A percentile compares a stretch with the other conserved stretches of the same genome.
phyloP scores from a whole-genome alignment of 2,113 vertebrate species.

The Trochalopteron elliotii region DNA sequence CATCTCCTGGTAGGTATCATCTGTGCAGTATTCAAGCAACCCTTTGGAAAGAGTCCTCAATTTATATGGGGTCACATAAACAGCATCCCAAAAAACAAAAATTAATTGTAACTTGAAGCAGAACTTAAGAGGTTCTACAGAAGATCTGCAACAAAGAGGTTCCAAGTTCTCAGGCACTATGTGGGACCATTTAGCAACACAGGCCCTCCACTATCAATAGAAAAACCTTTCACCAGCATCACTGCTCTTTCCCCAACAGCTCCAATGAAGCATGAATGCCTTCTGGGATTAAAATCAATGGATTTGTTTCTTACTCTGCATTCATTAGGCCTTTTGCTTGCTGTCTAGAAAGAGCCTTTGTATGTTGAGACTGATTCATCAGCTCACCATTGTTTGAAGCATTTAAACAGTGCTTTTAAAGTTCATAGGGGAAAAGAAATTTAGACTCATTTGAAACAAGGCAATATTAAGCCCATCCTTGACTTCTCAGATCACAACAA shows the following conservation, averaged over 20 bases:
- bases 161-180: not conserved
- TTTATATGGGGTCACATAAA: not conserved
- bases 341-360: slow-evolving; percentile 34
- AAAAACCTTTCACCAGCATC: not conserved
- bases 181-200: not conserved
- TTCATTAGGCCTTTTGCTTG: not conserved
- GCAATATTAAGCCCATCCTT: not conserved
- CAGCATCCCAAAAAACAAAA: not conserved
- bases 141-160: not conserved
- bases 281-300: not conserved
- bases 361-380: not conserved
- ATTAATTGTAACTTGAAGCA: not conserved
- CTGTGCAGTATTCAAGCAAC: not conserved
- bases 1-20: not conserved
- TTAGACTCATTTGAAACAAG: not conserved
- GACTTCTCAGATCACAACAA: not conserved
- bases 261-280: not conserved
- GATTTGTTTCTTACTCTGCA: not conserved
- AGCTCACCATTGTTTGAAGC: not conserved
- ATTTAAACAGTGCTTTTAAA: not conserved
- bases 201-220: not conserved
- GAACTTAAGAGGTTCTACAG: not conserved
- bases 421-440: not conserved
- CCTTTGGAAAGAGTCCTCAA: not conserved
- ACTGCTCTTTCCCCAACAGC: not conserved